Conservation (phyloP, 1,140 invertebrate genomes). For the Kradibia gibbosae region DNA sequence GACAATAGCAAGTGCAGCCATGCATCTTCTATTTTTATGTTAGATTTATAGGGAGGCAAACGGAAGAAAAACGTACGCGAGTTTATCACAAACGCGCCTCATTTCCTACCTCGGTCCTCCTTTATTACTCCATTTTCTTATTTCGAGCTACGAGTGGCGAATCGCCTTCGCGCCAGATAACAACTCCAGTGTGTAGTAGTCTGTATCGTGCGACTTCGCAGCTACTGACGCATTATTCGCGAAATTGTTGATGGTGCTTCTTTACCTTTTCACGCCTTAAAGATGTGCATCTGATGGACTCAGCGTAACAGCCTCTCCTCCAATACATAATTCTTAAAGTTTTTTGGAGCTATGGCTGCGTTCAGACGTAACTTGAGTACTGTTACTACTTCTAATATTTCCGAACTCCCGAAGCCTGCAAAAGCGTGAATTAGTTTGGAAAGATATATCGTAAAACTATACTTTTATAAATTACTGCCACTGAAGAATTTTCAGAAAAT, state of each 20-base stretch:
- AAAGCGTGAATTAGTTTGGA: no score
- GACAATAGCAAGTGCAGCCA: background rate
- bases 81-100: conserved; percentile 66
- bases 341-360: background rate
- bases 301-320: background rate
- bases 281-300: background rate
- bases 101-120: background rate
- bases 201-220: background rate
- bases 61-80: conserved; percentile 69
- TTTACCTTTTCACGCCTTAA: conserved; percentile 20
- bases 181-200: background rate
- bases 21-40: conserved; percentile 60
- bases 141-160: background rate
- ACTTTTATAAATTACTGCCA: no score
- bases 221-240: conserved; percentile 4
- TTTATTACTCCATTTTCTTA: background rate
- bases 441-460: no score
- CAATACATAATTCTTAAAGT: background rate
- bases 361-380: no score
- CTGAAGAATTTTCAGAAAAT: no score
- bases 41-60: conserved; percentile 69
- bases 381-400: no score
- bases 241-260: conserved; percentile 28
- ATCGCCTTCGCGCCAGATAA: background rate
- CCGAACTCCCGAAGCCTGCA: no score